Conservation (phyloP, 2,113 vertebrate genomes). For the Callocephalon fimbriatum region DNA sequence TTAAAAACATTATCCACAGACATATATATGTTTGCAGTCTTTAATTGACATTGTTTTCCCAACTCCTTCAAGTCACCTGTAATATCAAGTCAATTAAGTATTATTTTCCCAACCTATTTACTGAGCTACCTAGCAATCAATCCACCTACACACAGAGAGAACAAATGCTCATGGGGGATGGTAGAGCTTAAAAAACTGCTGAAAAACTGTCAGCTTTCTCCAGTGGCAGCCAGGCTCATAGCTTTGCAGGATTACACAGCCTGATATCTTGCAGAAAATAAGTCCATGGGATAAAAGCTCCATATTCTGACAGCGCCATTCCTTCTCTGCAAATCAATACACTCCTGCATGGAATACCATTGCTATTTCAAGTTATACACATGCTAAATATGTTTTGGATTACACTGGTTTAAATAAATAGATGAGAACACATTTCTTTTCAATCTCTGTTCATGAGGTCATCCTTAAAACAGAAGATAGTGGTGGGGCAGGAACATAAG, state of each 20-base stretch:
- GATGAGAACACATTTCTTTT: not conserved
- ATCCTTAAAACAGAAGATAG: not conserved
- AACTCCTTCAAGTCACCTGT: conserved; percentile 70
- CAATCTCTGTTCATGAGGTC: not conserved
- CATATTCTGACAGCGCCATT: conserved; percentile 28
- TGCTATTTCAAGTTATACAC: conserved; percentile 6
- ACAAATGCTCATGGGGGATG: conserved; percentile 52
- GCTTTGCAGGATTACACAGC: conserved; percentile 69
- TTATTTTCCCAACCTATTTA: conserved; percentile 75
- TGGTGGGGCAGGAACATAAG: not conserved
- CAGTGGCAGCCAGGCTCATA: conserved; percentile 52
- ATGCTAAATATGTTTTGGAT: conserved; percentile 12
- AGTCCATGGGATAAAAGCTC: conserved; percentile 66
- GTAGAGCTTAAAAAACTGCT: conserved; percentile 46
- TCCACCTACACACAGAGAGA: conserved; percentile 61
- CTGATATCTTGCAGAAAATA: conserved; percentile 67
- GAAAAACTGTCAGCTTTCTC: conserved; percentile 58
- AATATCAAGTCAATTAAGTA: conserved; percentile 75
- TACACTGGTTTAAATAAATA: not conserved
- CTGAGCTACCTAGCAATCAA: conserved; percentile 72
- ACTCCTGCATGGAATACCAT: not conserved
- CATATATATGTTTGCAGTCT: conserved; percentile 11
- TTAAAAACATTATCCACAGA: conserved; percentile 40
- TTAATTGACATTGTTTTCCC: conserved; percentile 75
- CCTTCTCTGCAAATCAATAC: conserved; percentile 48